Percentiles rank a stretch among this genome's conserved stretches.
Evolutionary conservation across 2,888 invertebrate species (phyloP).

Genomic region (Eupelmus urozonus): DNA sequence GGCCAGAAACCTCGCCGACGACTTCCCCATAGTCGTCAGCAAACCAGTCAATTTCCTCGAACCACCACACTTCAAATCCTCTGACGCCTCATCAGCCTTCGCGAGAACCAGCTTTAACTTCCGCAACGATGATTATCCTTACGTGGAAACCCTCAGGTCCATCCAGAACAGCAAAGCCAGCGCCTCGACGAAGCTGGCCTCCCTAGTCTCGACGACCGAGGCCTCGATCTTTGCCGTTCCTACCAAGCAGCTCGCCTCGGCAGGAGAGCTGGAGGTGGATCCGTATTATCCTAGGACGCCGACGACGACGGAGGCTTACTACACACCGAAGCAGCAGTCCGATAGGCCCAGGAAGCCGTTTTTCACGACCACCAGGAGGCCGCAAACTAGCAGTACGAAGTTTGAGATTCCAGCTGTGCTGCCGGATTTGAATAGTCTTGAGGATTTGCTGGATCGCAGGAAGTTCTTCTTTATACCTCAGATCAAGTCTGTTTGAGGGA

Average conservation of each 20-base stretch:
- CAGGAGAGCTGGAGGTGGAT: conserved; percentile 68
- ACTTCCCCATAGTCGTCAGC: not conserved
- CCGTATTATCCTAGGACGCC: conserved; percentile 71
- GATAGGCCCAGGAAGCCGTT: conserved; percentile 54
- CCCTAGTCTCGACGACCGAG: conserved; percentile 58
- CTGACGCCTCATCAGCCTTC: not conserved
- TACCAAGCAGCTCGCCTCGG: conserved; percentile 65
- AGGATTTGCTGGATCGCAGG: conserved; percentile 72
- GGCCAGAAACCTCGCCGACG: not conserved
- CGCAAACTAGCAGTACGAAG: conserved; percentile 51
- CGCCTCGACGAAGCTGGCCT: conserved; percentile 43
- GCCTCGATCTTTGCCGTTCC: conserved; percentile 66
- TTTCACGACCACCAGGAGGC: conserved; percentile 59
- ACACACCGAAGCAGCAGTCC: conserved; percentile 63
- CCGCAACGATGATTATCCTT: conserved; percentile 64
- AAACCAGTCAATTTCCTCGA: conserved; percentile 47
- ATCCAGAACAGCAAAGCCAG: conserved; percentile 64
- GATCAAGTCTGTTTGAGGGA: conserved; percentile 49
- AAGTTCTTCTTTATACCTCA: conserved; percentile 71
- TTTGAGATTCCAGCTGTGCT: conserved; percentile 69
- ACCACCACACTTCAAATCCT: conserved; percentile 40
- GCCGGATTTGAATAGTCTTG: conserved; percentile 71
- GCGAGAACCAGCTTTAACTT: conserved; percentile 41
- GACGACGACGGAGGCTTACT: conserved; percentile 70
- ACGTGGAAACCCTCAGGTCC: conserved; percentile 68